Base-by-base conservation (phyloP, 2,797 vertebrate species). In the Triplophysa yarkandensis region DNA sequence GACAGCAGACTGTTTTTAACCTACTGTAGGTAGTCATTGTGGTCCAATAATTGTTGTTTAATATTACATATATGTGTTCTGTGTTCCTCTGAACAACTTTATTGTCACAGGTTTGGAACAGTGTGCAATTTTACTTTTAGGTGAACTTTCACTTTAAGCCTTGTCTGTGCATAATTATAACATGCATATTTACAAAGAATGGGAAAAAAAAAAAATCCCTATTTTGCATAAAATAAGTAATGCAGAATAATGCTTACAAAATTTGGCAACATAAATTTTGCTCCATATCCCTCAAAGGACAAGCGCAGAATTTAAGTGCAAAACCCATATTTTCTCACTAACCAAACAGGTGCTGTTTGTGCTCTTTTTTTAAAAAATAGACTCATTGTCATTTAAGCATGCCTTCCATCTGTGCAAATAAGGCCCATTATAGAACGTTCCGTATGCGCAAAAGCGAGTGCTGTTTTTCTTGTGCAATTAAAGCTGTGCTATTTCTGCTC, bases 391-490 rank as follows among this genome's bases (percentile, higher is more conserved):
- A 61, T 71, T 48, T 54, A 54, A 54, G 5, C 11, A 8, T 25
- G 23, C 50, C 55, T 48, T 71, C 68, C 52, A 25, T 36, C 55
- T 25, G 68, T 60, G 57, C 55, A 34, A 61, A 71, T 21, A 46
- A 25, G 41, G 3, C 41, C 34, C 21, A 16, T 17, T 17, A 28
- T 27, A 27, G 5, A 27, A 55, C 8, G 52, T 28, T 13, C 14
- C 14, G 13, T 28, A 55, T 28, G 13, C 52, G 28, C 25, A 27
- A 28, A 28, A 62, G 30, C 34, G 30, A 4, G n/a, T 36, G 57
- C 21, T 48, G 17, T 62, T 71, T 71, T 57, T 44, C 28, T 61
- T 27, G 69, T 50, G 43, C 30, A 62, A 62, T 71, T 71, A 61
- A 27, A 34, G 27, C 30, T 60, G 28, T 2, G 44, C 21, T 50